Percentiles rank a stretch among this genome's conserved stretches.
phyloP scores from a whole-genome alignment of 1,140 invertebrate genomes.

The Eubasilissa regina region DNA sequence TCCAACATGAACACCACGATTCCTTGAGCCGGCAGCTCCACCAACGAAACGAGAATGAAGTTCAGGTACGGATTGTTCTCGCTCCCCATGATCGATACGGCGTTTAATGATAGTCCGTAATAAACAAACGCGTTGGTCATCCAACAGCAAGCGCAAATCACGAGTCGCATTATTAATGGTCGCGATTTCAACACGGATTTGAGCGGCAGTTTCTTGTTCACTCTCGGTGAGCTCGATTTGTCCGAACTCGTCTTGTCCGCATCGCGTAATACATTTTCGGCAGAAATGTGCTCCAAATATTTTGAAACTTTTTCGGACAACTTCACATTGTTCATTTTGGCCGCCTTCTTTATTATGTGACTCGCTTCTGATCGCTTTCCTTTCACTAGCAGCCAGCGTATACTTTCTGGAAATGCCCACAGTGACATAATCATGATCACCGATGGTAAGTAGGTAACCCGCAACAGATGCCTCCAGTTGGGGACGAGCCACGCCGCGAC shows the following conservation, averaged over 20 bases:
- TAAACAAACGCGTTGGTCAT: constrained; percentile 82
- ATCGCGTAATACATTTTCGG: constrained; percentile 32
- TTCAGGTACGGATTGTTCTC: constrained; percentile 78
- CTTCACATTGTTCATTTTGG: constrained; percentile 79
- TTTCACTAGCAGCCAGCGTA: constrained; percentile 83
- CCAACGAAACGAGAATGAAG: constrained; percentile 79
- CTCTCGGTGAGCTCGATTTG: constrained; percentile 19
- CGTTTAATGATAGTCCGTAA: constrained; percentile 87
- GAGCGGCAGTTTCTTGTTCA: constrained; percentile 43
- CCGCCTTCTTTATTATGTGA: constrained; percentile 75
- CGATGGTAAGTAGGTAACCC: constrained; percentile 79
- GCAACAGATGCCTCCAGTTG: constrained; percentile 81
- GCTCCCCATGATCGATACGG: constrained; percentile 80
- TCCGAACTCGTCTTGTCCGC: neutral
- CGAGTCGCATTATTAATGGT: constrained; percentile 75
- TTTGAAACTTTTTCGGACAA: constrained; percentile 70
- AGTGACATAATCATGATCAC: constrained; percentile 76
- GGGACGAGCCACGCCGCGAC: constrained; percentile 78
- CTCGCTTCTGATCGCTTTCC: constrained; percentile 77
- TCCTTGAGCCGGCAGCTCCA: constrained; percentile 83
- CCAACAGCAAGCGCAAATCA: constrained; percentile 81
- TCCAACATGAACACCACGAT: constrained; percentile 77
- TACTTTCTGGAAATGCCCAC: constrained; percentile 76
- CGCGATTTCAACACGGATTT: constrained; percentile 73
- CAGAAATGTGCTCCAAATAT: constrained; percentile 61